These are phyloP conservation scores for Cyprinodon tularosa DNA, from an alignment of 2,113 vertebrate species.

Conservation along the genomic window DNA sequence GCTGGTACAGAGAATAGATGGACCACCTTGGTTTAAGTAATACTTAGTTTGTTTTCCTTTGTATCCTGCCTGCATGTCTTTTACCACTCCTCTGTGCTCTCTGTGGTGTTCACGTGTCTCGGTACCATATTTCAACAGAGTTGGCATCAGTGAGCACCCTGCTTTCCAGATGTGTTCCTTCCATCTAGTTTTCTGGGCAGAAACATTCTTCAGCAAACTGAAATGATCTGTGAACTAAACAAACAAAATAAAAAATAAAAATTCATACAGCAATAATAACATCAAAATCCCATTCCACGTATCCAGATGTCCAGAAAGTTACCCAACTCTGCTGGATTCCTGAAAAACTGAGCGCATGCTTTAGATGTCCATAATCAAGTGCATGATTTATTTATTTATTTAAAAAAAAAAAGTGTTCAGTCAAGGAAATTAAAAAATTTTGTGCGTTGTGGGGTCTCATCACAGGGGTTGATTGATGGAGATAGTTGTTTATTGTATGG, in stretches of 20 bases:
- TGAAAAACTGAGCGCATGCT: not conserved
- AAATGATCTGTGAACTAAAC: conserved; percentile 44
- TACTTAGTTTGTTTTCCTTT: conserved; percentile 9
- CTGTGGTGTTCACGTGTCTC: conserved; percentile 25
- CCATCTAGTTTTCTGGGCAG: conserved; percentile 48
- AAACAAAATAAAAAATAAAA: not conserved
- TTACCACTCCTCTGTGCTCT: conserved; percentile 10
- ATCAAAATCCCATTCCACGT: not conserved
- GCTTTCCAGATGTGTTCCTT: conserved; percentile 62
- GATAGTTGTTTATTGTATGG: no score
- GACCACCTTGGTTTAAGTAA: conserved; percentile 6
- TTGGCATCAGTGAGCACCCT: conserved; percentile 37
- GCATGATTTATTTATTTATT: no score
- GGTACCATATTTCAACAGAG: conserved; percentile 44
- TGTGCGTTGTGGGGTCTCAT: not conserved
- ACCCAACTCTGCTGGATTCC: not conserved
- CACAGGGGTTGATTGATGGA: no score
- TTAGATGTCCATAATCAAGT: no score
- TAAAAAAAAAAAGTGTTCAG: not conserved
- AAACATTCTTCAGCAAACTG: conserved; percentile 43
- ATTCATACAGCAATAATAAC: not conserved
- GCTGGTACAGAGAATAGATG: not conserved
- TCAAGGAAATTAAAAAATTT: not conserved
- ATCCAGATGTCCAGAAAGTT: not conserved
- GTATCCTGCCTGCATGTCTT: conserved; percentile 3